Evolutionary conservation across 2,113 vertebrate species (phyloP).

Genomic region (Amphilophus citrinellus): DNA sequence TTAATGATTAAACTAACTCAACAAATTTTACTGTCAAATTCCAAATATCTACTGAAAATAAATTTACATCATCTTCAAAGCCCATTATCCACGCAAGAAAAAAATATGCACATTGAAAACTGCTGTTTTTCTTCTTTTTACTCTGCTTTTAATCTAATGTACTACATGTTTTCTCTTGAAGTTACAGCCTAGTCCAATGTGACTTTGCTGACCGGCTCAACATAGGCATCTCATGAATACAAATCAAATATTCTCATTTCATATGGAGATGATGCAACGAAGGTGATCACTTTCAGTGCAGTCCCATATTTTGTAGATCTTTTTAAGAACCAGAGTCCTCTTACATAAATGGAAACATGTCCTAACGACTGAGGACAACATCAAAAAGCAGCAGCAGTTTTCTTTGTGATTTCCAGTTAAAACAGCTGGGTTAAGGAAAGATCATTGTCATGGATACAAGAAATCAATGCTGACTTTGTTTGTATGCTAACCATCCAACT

Average conservation of each 20-base stretch:
- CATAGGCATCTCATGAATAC: background rate
- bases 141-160: background rate
- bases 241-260: slow-evolving; percentile 13
- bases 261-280: slow-evolving; percentile 1
- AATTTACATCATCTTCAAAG: too few relatives aligned
- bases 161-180: background rate
- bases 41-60: too few relatives aligned
- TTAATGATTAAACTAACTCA: too few relatives aligned
- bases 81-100: too few relatives aligned
- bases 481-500: slow-evolving; percentile 9
- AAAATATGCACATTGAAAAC: too few relatives aligned
- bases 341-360: background rate
- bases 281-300: background rate
- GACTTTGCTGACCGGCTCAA: background rate
- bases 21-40: too few relatives aligned
- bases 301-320: background rate
- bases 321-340: background rate
- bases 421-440: background rate
- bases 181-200: background rate
- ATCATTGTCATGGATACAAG: slow-evolving; percentile 6
- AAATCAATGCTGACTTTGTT: slow-evolving; percentile 5
- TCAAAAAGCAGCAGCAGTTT: background rate
- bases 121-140: background rate
- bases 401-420: too few relatives aligned
- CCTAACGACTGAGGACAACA: background rate